Percentiles rank a stretch among this genome's conserved stretches.
Conservation (phyloP, 2,797 vertebrate genomes). For the Botia almorhae region DNA sequence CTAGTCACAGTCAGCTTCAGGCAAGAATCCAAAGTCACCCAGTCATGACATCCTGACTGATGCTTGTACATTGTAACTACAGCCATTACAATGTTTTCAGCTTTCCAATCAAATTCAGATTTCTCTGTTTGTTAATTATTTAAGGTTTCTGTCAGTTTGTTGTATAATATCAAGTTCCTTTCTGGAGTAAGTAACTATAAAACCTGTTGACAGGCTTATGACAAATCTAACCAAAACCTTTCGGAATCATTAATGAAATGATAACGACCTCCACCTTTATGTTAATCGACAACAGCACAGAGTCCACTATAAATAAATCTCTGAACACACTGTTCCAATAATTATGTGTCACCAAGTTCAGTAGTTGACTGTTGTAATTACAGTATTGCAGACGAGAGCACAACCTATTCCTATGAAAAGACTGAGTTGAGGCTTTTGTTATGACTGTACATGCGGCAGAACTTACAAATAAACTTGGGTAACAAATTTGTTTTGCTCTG, state of each 20-base stretch:
- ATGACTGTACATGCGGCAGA: neutral
- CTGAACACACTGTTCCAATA: constrained; percentile 21
- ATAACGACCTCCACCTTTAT: neutral
- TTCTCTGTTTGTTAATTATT: neutral
- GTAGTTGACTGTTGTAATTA: constrained; percentile 35
- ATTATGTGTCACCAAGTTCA: constrained; percentile 38
- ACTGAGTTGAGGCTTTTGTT: constrained; percentile 1
- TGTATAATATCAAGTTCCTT: constrained; percentile 5
- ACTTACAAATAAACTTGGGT: neutral
- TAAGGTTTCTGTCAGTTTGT: neutral
- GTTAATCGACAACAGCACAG: constrained; percentile 18
- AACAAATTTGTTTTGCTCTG: neutral
- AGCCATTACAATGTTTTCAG: neutral
- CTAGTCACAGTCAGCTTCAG: neutral
- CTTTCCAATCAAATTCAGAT: neutral
- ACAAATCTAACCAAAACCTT: constrained; percentile 13
- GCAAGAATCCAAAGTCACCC: constrained; percentile 7
- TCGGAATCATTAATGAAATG: constrained; percentile 16
- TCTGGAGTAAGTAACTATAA: neutral
- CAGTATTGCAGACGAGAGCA: neutral
- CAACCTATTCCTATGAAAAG: neutral
- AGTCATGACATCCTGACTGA: constrained; percentile 26
- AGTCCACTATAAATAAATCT: constrained; percentile 27
- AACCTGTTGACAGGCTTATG: neutral
- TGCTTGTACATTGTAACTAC: neutral